These are phyloP conservation scores for Furcifer pardalis DNA, from an alignment of 2,797 vertebrate species.

Conservation along the genomic window DNA sequence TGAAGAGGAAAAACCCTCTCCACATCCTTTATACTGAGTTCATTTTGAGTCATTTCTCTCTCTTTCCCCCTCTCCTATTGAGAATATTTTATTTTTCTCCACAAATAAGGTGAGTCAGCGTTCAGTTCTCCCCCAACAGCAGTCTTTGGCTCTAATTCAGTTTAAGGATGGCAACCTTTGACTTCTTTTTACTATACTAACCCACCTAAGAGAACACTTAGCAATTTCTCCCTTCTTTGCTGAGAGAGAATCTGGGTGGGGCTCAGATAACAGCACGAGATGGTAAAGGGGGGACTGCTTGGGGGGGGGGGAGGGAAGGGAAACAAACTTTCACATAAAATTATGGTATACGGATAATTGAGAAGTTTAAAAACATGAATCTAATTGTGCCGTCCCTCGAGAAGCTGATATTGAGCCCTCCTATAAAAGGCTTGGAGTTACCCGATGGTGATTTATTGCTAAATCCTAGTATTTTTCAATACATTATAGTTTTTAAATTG, in stretches of 20 bases:
- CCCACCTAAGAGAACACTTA: conserved; percentile 83
- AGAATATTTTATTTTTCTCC: conserved; percentile 75
- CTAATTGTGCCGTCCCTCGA: conserved; percentile 94
- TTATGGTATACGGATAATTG: conserved; percentile 96
- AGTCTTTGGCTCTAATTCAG: conserved; percentile 82
- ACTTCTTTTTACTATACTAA: conserved; percentile 82
- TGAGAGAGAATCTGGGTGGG: conserved; percentile 66
- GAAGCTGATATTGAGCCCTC: conserved; percentile 94
- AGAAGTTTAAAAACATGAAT: conserved; percentile 99
- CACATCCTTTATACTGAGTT: conserved; percentile 80
- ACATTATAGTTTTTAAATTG: conserved; percentile 99
- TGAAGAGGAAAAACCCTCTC: conserved; percentile 68
- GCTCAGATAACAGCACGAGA: conserved; percentile 17
- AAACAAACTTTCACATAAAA: conserved; percentile 93
- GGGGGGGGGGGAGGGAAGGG: conserved; percentile 72
- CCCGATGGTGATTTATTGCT: conserved; percentile 99
- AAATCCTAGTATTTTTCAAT: conserved; percentile 99
- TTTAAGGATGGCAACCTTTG: conserved; percentile 87
- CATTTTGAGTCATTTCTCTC: conserved; percentile 84
- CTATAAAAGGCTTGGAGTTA: conserved; percentile 97
- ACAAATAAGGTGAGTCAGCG: conserved; percentile 85
- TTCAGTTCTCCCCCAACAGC: conserved; percentile 75
- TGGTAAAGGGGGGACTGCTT: not conserved
- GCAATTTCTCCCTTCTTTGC: conserved; percentile 77
- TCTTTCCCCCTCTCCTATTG: conserved; percentile 63